phyloP scores from a whole-genome alignment of 1,140 invertebrate species.

The Streblospio benedicti region DNA sequence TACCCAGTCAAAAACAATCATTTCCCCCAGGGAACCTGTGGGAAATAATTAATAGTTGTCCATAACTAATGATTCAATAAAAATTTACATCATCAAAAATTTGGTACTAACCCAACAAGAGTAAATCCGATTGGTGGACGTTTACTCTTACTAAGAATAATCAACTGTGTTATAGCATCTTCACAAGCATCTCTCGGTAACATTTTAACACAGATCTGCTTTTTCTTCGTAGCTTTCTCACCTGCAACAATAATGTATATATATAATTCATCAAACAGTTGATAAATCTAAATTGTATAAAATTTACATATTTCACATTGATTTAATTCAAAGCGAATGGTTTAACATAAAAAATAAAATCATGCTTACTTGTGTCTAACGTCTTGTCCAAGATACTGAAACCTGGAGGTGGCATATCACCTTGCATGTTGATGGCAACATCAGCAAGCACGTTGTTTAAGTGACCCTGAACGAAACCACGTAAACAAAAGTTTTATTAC shows the following conservation, averaged over 20 bases:
- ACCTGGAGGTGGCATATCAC: background rate
- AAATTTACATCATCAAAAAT: too few species aligned
- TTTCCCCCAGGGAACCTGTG: too few species aligned
- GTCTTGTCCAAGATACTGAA: background rate
- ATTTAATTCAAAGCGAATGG: too few species aligned
- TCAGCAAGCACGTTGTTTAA: background rate
- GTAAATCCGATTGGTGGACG: background rate
- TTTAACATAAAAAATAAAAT: too few species aligned
- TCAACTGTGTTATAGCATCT: background rate
- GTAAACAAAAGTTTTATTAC: too few species aligned
- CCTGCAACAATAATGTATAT: background rate
- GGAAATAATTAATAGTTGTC: too few species aligned
- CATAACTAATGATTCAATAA: too few species aligned
- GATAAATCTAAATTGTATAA: background rate
- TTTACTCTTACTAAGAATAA: background rate
- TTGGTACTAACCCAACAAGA: background rate
- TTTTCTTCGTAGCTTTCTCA: conserved; percentile 1
- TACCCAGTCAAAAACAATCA: too few species aligned
- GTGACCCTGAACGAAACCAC: too few species aligned
- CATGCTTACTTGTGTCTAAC: background rate
- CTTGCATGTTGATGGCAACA: background rate
- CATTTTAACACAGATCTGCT: background rate
- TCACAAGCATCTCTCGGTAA: background rate
- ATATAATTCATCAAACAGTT: background rate
- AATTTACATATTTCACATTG: too few species aligned